phyloP scores from a whole-genome alignment of 53 echinoderm and acorn worm genomes.

The Patiria pectinifera region DNA sequence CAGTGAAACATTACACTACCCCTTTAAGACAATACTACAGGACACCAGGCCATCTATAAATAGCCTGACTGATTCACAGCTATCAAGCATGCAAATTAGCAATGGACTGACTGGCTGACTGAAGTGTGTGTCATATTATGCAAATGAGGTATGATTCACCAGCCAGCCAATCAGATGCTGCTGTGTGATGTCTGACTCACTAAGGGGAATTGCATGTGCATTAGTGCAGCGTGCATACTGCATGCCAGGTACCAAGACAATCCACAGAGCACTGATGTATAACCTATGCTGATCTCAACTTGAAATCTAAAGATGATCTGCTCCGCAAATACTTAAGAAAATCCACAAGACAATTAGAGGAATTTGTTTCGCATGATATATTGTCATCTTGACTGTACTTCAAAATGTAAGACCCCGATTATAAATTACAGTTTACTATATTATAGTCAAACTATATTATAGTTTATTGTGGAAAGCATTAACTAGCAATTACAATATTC shows the following conservation, averaged over 20 bases:
- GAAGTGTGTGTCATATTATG: slow-evolving; percentile 56
- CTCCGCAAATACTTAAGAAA: not conserved
- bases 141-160: slow-evolving; percentile 58
- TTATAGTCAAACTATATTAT: not conserved
- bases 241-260: not conserved
- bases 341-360: not conserved
- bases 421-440: not conserved
- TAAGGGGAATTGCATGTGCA: not conserved
- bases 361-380: not conserved
- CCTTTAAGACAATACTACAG: slow-evolving; percentile 58
- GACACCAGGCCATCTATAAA: slow-evolving; percentile 35
- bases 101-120: slow-evolving; percentile 52
- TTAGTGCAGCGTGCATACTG: not conserved
- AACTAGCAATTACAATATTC: no score
- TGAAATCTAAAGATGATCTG: not conserved
- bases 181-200: not conserved
- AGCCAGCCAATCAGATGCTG: slow-evolving; percentile 29
- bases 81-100: slow-evolving; percentile 40
- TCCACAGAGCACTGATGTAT: not conserved
- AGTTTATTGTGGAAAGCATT: no score
- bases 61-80: slow-evolving; percentile 39
- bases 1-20: not conserved
- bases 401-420: not conserved
- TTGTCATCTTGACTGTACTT: not conserved
- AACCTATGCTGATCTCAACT: not conserved